Base-by-base conservation (phyloP, 2,113 vertebrate genomes). In the Chloebia gouldiae region DNA sequence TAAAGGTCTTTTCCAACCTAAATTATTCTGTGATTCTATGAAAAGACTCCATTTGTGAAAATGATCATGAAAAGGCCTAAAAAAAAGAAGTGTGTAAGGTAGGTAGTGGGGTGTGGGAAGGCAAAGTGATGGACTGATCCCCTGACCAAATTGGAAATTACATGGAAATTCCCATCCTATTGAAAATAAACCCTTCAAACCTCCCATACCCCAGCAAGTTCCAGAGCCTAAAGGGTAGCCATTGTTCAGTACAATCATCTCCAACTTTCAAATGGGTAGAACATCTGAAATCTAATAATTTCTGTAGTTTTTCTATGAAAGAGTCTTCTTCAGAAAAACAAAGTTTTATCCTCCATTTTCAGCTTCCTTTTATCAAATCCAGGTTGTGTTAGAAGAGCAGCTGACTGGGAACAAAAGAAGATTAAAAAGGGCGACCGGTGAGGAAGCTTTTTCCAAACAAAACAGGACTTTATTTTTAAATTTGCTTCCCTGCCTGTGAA, bases 401-500 rank as follows among this genome's bases (percentile, higher is more conserved):
- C 47, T 90, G 72, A 70, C 68, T 86, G 68, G 45, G 60, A 80
- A 28, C 54, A 93, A 86, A 90, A 35, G 30, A 64, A 79, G 60
- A 90, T 85, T 79, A 83, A 50, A 92, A 90, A 73, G 50, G 45
- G 21, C 37, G 66, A 90, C 27, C 21, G 50, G 42, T 30, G 27
- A 89, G 65, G 33, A 75, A 63, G 27, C 33, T 81, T 76, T 70
- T 66, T 78, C 53, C 5, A 33, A 50, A 30, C 7, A 53, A 51
- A 64, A 92, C 92, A 24, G 16, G 8, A 7, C 35, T 88, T 90
- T 94, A 80, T 88, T 88, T 96, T 94, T 49, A 90, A 75, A 59
- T 80, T 73, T 88, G 31, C 51, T 90, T 77, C 54, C 39, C 30
- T 80, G 42, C 47, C 27, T 47, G 33, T 65, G 50, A 86, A 80